Base-by-base conservation (phyloP, 2,797 vertebrate genomes). In the Ciconia nigra region DNA sequence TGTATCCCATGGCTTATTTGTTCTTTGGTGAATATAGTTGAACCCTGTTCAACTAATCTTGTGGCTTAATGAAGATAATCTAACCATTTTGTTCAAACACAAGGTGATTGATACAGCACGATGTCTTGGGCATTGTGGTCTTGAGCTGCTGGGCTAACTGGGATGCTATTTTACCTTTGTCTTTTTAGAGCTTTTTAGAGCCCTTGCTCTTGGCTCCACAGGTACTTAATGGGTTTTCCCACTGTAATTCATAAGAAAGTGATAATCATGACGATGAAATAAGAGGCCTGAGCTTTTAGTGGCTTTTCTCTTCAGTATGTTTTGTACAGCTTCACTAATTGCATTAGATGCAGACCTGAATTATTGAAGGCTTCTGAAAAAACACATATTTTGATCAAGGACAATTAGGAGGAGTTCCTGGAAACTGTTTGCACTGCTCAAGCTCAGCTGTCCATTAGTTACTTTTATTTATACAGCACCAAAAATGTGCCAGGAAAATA, bases 321-420 rank as follows among this genome's bases (percentile, higher is more conserved):
- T 85, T 93, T 87, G 46, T 49, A 42, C 26, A 72, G 35, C 55
- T 95, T 95, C 63, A 49, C 33, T 91, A 90, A 87, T 76, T 94
- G 46, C 61, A 39, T 71, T 83, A 69, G 67, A 69, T 72, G 84
- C 71, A 93, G 55, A 54, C 17, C n/a, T 77, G 44, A 91, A 58
- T 93, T 84, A 90, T 62, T 81, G 84, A 93, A 97, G 63, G 21
- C 58, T 61, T 93, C 46, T 81, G 65, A 39, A 74, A 84, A 93
- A 89, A 22, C 14, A 29, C 9, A 1, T 78, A 72, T 96, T 94
- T 95, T 94, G 35, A 26, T 90, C 57, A 89, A 93, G 65, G 65
- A 47, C 33, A 51, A 42, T 89, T 65, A 76, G 21, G 51, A 86
- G 21, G 16, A 82, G 33, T 95, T 94, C 77, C 62, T 92, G 80